These are phyloP conservation scores for Furcula furcula DNA, from an alignment of 2,888 invertebrate genomes.

Conservation along the genomic window DNA sequence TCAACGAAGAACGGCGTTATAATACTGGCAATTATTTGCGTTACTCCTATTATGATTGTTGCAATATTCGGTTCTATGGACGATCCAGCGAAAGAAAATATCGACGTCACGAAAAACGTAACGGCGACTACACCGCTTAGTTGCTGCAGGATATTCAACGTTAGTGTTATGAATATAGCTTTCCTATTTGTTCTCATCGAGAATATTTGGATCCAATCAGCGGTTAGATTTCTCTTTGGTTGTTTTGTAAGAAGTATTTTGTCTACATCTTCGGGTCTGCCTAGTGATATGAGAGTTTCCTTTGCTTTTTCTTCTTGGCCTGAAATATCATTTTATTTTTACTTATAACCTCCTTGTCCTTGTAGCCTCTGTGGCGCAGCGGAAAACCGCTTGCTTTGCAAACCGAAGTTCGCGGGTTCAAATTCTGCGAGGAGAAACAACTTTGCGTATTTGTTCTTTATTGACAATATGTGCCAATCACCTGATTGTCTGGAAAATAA, in stretches of 20 bases:
- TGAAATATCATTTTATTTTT: too few species aligned
- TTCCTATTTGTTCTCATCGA: slow-evolving; percentile 39
- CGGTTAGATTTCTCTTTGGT: too few species aligned
- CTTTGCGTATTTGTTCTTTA: too few species aligned
- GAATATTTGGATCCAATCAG: slow-evolving; percentile 31
- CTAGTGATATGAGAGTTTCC: slow-evolving; percentile 33
- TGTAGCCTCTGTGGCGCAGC: too few species aligned
- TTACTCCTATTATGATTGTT: slow-evolving; percentile 46
- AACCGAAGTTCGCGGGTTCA: too few species aligned
- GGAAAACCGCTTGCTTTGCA: too few species aligned
- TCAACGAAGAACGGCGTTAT: slow-evolving; percentile 48
- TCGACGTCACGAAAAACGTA: slow-evolving; percentile 39
- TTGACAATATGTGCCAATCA: too few species aligned
- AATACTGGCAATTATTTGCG: slow-evolving; percentile 37
- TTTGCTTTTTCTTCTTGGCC: slow-evolving; percentile 34
- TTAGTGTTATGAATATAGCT: slow-evolving; percentile 40
- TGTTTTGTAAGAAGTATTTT: slow-evolving; percentile 27
- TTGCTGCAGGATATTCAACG: slow-evolving; percentile 39
- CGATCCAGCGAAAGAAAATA: slow-evolving; percentile 47
- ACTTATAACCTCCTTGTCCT: too few species aligned
- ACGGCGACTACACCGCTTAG: slow-evolving; percentile 44
- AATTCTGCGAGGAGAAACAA: too few species aligned
- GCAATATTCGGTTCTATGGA: slow-evolving; percentile 40
- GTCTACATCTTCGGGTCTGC: slow-evolving; percentile 40
- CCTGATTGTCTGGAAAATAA: too few species aligned